These are phyloP conservation scores for Thamnophis elegans DNA, from an alignment of 2,797 vertebrate species.

Conservation along the genomic window DNA sequence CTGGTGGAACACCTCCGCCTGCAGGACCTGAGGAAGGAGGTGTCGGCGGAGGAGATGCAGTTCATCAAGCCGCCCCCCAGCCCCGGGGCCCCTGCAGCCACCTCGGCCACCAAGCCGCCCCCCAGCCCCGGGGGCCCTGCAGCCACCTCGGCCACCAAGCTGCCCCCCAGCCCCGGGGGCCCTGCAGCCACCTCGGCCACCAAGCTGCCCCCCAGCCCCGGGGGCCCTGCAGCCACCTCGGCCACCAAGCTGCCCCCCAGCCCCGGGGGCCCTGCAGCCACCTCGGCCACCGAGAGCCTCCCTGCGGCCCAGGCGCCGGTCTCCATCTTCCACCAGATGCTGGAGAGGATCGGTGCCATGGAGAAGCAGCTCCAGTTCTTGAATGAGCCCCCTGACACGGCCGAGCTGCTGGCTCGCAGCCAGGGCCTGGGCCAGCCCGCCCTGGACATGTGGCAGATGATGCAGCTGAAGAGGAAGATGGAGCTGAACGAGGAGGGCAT, in stretches of 20 bases:
- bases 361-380: constrained; percentile 27
- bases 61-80: constrained; percentile 30
- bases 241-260: not conserved
- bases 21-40: constrained; percentile 13
- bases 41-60: constrained; percentile 31
- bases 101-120: no score
- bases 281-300: fast-evolving
- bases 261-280: not conserved
- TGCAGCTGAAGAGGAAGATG: constrained; percentile 64
- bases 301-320: not conserved
- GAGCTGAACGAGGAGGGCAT: constrained; percentile 58
- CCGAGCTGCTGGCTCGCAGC: constrained; percentile 43
- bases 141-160: no score
- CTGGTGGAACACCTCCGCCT: constrained; percentile 61
- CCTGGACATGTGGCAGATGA: constrained; percentile 50
- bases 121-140: no score
- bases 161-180: no score
- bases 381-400: not conserved
- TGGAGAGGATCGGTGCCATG: constrained; percentile 43
- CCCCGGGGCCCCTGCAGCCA: not conserved
- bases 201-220: not conserved
- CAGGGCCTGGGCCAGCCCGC: not conserved
- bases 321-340: constrained; percentile 58
- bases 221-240: not conserved
- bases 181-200: no score